Percentiles rank a stretch among this genome's conserved stretches.
Conservation (phyloP, 2,797 vertebrate species). For the Pantherophis alleghaniensis region DNA sequence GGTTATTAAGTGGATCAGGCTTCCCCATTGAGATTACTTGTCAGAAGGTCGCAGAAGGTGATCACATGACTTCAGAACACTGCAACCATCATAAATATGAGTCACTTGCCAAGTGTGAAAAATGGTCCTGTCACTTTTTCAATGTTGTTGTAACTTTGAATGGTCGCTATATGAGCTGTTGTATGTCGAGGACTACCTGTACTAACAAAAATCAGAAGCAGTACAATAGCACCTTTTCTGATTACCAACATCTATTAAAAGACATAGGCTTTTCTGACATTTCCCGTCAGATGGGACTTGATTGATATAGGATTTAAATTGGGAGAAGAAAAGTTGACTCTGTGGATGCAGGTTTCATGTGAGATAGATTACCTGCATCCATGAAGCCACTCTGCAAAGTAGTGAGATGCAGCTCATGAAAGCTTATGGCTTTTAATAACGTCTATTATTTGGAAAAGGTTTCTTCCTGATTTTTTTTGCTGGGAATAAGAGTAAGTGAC, state of each 20-base stretch:
- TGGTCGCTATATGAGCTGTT: background rate
- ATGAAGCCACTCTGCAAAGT: background rate
- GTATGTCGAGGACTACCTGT: background rate
- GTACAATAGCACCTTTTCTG: background rate
- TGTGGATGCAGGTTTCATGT: background rate
- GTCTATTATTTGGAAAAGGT: background rate
- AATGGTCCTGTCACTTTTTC: background rate
- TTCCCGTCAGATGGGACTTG: background rate
- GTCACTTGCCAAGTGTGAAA: background rate
- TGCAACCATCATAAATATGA: background rate
- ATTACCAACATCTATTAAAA: background rate
- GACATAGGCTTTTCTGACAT: background rate
- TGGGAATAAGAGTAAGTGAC: background rate
- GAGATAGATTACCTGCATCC: background rate
- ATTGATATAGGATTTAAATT: background rate
- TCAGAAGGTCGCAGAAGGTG: background rate
- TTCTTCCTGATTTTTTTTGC: background rate
- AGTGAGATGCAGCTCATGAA: background rate
- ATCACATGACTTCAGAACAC: background rate
- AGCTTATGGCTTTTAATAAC: background rate
- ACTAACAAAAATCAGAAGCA: background rate
- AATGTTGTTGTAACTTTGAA: background rate
- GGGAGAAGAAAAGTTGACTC: background rate
- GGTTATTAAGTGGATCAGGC: background rate
- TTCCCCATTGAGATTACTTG: background rate